These are phyloP conservation scores for Nomada hirtipes DNA, from an alignment of 2,888 invertebrate species.

Conservation along the genomic window DNA sequence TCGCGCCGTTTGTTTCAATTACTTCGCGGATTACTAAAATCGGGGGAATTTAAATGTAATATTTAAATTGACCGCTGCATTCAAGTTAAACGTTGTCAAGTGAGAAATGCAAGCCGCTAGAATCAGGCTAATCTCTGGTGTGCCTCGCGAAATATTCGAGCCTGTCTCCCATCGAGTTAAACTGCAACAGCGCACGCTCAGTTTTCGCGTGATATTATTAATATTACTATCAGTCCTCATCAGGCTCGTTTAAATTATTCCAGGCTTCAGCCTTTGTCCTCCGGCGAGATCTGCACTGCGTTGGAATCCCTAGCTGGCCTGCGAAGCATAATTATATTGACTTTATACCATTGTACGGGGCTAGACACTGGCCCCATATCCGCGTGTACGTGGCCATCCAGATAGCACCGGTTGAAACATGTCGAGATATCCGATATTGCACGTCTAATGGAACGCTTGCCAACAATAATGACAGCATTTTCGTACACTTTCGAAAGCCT, in stretches of 20 bases:
- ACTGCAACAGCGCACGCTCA: not conserved
- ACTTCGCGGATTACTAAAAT: no score
- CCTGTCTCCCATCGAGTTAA: not conserved
- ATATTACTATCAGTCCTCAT: slow-evolving; percentile 53
- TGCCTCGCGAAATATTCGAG: slow-evolving; percentile 16
- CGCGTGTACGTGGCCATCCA: slow-evolving; percentile 27
- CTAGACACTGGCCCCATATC: not conserved
- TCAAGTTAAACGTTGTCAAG: no score
- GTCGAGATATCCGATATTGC: slow-evolving; percentile 47
- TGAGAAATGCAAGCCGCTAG: not conserved
- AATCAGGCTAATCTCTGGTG: slow-evolving; percentile 14
- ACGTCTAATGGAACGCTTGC: not conserved
- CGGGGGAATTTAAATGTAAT: no score
- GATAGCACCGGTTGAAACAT: slow-evolving; percentile 44
- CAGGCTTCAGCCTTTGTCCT: slow-evolving; percentile 48
- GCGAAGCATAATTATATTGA: slow-evolving; percentile 63
- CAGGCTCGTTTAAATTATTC: slow-evolving; percentile 58
- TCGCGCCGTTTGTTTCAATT: no score
- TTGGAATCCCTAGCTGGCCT: slow-evolving; percentile 19
- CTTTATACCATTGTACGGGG: slow-evolving; percentile 56
- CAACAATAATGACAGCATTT: not conserved
- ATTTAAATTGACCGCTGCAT: no score
- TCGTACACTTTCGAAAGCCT: not conserved
- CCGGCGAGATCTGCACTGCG: slow-evolving; percentile 42
- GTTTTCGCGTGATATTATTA: slow-evolving; percentile 51